Evolutionary conservation across 2,888 invertebrate genomes (phyloP), one percentile per base, ranked within the genome.

Genomic region (Meandrusa payeni): DNA sequence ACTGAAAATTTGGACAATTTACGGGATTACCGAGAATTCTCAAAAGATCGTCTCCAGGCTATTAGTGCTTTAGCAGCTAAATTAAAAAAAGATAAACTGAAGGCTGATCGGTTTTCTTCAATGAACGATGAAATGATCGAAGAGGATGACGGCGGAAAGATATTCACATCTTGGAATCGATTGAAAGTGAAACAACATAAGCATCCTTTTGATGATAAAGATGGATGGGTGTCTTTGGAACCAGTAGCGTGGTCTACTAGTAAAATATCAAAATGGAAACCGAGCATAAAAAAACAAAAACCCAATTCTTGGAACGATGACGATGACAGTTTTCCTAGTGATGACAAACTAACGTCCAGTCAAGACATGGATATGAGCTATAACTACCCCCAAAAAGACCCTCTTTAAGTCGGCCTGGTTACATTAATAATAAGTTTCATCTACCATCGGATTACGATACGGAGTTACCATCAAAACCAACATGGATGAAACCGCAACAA

Each of bases 191-290:
- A 88, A 60, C 88, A 88, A 56, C 89, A 90, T 47, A 88, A 90
- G 47, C 89, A 90, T 59, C 90, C 92, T 0, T 90, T 88, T 50
- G 92, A 93, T 43, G 92, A 94, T 51, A 90, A 91, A 58, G 92
- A 92, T 41, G 94, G 93, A 0, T 94, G 94, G 94, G 93, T 94
- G 0, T 91, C 93, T 1, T 70, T 94, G 41, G 94, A 94, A 52
- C 93, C 92, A 2, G 90, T 94, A 2, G 94, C 94, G 0, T 94
- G 94, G 94, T 93, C 94, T 0, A 90, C 93, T 5, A 93, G 94
- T 54, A 94, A 94, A 76, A 92, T 94, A 50, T 93, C 94, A 1
- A 94, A 94, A 70, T 94, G 94, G 94, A 92, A 93, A 62, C 91
- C 92, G 0, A 91, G 90, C 50, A 79, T 89, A 4, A 89, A 89